These are phyloP conservation scores for Rhingia rostrata DNA, from an alignment of 2,888 invertebrate genomes.

Conservation along the genomic window DNA sequence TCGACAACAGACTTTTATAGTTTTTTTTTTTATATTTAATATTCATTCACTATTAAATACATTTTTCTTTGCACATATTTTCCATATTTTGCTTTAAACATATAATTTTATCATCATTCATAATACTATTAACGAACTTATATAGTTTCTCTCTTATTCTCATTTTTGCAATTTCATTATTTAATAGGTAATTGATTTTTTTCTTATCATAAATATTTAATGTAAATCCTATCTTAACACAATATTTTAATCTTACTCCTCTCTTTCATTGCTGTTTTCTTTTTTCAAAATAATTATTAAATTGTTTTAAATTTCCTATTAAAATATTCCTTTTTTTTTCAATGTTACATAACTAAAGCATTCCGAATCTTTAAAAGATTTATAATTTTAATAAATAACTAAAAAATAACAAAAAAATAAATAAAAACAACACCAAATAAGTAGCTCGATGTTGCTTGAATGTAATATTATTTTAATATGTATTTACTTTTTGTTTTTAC, in stretches of 20 bases:
- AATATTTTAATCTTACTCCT: conserved; percentile 66
- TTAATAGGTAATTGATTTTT: conserved; percentile 74
- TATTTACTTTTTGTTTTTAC: conserved; percentile 30
- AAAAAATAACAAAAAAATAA: conserved; percentile 3
- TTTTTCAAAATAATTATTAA: conserved; percentile 60
- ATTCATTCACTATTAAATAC: conserved; percentile 57
- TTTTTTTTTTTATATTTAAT: conserved; percentile 69
- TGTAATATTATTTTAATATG: conserved; percentile 45
- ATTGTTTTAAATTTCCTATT: conserved; percentile 39
- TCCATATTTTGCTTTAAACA: conserved; percentile 48
- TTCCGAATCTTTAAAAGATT: conserved; percentile 30
- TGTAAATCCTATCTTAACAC: conserved; percentile 73
- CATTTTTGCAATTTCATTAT: conserved; percentile 64
- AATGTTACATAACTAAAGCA: conserved; percentile 51
- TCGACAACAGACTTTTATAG: conserved; percentile 82
- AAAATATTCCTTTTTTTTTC: conserved; percentile 29
- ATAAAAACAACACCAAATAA: conserved; percentile 63
- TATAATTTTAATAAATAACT: conserved; percentile 25
- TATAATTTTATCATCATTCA: conserved; percentile 66
- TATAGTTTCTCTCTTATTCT: conserved; percentile 45
- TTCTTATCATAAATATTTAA: conserved; percentile 71
- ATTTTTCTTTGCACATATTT: conserved; percentile 49
- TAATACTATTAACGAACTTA: conserved; percentile 70
- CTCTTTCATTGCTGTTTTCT: conserved; percentile 48
- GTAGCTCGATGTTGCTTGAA: conserved; percentile 68